Evolutionary conservation across 2,113 vertebrate species (phyloP).

Genomic region (Catharus bicknelli): DNA sequence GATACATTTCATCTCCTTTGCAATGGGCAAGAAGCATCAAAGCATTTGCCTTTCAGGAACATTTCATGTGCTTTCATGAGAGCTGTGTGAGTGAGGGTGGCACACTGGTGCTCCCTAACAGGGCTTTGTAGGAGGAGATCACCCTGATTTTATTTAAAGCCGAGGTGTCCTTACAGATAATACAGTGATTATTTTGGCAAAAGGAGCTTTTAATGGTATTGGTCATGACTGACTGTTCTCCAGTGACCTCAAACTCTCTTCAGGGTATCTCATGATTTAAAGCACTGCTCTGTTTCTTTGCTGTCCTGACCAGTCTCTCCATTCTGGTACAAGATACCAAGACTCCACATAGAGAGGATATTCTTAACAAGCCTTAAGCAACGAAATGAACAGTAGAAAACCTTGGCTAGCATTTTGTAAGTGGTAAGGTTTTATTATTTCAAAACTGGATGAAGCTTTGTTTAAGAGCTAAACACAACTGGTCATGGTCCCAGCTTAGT

Average conservation of each 20-base stretch:
- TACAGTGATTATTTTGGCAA: conserved; percentile 16
- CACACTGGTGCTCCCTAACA: not conserved
- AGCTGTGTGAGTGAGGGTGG: not conserved
- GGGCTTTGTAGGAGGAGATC: not conserved
- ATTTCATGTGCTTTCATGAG: not conserved
- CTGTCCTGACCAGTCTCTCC: conserved; percentile 22
- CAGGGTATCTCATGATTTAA: conserved; percentile 20
- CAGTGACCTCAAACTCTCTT: conserved; percentile 48
- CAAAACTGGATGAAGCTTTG: conserved; percentile 32
- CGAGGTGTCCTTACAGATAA: conserved; percentile 40
- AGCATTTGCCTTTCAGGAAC: not conserved
- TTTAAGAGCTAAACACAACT: conserved; percentile 20
- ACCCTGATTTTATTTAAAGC: conserved; percentile 30
- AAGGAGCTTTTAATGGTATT: not conserved
- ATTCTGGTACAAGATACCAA: conserved; percentile 21
- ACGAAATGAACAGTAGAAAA: not conserved
- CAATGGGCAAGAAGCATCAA: not conserved
- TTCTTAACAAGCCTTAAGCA: conserved; percentile 58
- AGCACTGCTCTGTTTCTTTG: not conserved
- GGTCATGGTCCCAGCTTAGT: conserved; percentile 2
- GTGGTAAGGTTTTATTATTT: not conserved
- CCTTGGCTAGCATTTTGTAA: not conserved
- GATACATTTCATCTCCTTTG: not conserved
- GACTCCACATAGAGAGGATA: conserved; percentile 6
- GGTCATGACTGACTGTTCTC: not conserved